Evolutionary conservation across 2,888 invertebrate genomes (phyloP), one percentile per base, ranked within the genome.

Genomic region (Epistrophe grossulariae): DNA sequence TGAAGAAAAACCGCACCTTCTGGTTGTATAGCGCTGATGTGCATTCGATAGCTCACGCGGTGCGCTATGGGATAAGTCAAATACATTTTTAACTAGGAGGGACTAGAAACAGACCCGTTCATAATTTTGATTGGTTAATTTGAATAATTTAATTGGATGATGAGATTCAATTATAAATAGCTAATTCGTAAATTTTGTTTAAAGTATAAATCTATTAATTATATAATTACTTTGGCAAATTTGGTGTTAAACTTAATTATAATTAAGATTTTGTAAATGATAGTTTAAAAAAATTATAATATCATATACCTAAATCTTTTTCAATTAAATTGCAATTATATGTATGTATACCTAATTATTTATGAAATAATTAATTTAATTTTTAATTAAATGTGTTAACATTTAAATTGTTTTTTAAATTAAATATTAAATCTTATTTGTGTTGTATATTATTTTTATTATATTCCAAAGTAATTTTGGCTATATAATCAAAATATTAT

Each of bases 101-200:
- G 77, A 78, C 48, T 74, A 52, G 59, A 35, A 48, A 43, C 8
- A 38, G 59, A 17, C 17, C 35, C 62, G 57, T 28, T 64, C 52
- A 43, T 76, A 45, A 68, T 68, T 87, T 79, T 79, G 83, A 87
- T 87, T 87, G 87, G 87, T 66, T 83, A 77, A 81, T 85, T 77
- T 24, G 38, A 50, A 38, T 72, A 24, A 79, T 74, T 79, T 79
- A 48, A 83, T 82, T 76, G 55, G 74, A 83, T 79, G 74, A 87
- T 79, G 74, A 87, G 71, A 60, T 72, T 40, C 17, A 77, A 81
- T 81, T 78, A 77, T 45, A 45, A 80, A 81, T 84, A 31, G 31
- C 31, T 31, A 52, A 80, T 62, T 24, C 13, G 15, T 24, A 19
- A n/a, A 9, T 64, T 57, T 74, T 28, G n/a, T 45, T n/a, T n/a